Conservation (phyloP, 2,888 invertebrate species). For the Auanema freiburgensis region DNA sequence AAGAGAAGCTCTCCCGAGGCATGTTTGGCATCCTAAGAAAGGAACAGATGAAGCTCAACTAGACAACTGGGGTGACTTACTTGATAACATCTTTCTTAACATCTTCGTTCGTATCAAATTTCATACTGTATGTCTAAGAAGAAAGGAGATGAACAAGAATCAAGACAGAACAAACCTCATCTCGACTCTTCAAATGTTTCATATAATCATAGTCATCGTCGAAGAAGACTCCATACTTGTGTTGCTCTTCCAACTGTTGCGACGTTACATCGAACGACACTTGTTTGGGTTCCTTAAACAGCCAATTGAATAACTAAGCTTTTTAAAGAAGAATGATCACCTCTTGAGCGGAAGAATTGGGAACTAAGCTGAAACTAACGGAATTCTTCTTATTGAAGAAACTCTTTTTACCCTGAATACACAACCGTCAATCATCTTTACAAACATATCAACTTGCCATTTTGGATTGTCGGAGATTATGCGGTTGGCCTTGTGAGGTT, state of each 20-base stretch:
- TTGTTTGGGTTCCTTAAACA: no score
- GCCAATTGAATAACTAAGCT: no score
- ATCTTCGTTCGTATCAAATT: no score
- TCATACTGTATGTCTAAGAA: no score
- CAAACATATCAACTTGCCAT: no score
- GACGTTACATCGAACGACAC: conserved; percentile 36
- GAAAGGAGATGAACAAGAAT: background rate
- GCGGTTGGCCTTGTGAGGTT: no score
- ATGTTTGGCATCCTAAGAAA: no score
- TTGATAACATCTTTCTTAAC: background rate
- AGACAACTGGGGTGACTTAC: no score
- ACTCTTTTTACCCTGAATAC: conserved; percentile 44
- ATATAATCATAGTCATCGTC: conserved; percentile 94
- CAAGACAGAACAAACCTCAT: conserved; percentile 24
- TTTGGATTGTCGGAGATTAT: no score
- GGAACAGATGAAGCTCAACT: no score
- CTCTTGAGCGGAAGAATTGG: conserved; percentile 68
- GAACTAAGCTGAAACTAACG: conserved; percentile 87
- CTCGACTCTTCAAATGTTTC: conserved; percentile 77
- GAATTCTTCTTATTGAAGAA: conserved; percentile 90
- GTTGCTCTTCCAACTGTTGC: conserved; percentile 68
- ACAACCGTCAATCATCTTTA: no score
- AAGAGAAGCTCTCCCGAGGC: no score
- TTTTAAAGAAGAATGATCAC: conserved; percentile 1
- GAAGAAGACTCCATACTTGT: conserved; percentile 86